These are phyloP conservation scores for Rhynchonycteris naso DNA, from an alignment of 2,797 vertebrate genomes.

Conservation along the genomic window DNA sequence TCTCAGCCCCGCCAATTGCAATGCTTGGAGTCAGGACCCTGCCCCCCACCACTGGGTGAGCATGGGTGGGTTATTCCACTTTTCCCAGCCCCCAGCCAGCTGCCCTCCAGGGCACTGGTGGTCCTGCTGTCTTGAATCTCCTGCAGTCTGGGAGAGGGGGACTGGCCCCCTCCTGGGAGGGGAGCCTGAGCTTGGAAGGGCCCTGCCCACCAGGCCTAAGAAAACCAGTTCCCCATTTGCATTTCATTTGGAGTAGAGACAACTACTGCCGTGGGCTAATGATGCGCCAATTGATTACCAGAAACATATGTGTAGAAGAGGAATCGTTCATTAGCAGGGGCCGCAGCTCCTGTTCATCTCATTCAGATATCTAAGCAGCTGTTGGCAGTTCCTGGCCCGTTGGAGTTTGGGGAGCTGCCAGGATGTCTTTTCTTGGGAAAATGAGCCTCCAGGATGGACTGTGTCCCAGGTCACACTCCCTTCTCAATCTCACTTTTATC, in stretches of 20 bases:
- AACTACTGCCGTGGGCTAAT: constrained; percentile 75
- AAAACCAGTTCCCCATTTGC: constrained; percentile 57
- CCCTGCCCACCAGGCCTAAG: constrained; percentile 31
- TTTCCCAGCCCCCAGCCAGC: not conserved
- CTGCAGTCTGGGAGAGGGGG: not conserved
- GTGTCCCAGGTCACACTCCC: not conserved
- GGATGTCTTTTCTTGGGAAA: not conserved
- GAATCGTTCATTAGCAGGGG: constrained; percentile 72
- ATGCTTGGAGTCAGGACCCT: too few species aligned
- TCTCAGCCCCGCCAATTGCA: not conserved
- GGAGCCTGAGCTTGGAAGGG: not conserved
- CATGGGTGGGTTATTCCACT: not conserved
- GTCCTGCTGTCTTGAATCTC: not conserved
- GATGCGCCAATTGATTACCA: constrained; percentile 66
- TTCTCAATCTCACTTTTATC: not conserved
- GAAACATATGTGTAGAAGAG: constrained; percentile 77
- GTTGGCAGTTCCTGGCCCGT: not conserved
- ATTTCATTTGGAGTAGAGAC: constrained; percentile 73
- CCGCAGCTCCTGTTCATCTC: constrained; percentile 50
- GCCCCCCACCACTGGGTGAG: not conserved
- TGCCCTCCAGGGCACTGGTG: rapidly evolving
- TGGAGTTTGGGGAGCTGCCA: not conserved
- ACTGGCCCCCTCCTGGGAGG: not conserved
- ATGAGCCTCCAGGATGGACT: not conserved
- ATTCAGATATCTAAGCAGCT: constrained; percentile 65